Conservation (phyloP, 2,797 vertebrate genomes). For the Sciaenops ocellatus region DNA sequence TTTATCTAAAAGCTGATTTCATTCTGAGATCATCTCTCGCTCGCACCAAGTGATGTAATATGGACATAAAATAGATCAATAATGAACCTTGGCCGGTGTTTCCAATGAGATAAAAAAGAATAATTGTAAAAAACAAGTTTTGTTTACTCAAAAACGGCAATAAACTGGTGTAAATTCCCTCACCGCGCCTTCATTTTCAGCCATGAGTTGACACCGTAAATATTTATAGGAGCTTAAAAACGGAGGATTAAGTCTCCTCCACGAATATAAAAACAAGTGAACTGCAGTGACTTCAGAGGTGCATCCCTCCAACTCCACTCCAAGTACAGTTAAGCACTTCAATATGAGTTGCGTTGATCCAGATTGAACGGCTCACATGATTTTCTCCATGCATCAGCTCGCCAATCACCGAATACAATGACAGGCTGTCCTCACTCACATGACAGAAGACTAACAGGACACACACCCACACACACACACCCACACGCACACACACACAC, state of each 20-base stretch:
- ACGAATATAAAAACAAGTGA: slow-evolving; percentile 40
- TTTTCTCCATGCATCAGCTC: slow-evolving; percentile 72
- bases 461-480: slow-evolving; percentile 43
- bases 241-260: slow-evolving; percentile 32
- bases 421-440: slow-evolving; percentile 81
- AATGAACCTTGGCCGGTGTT: slow-evolving; percentile 11
- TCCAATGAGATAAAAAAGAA: slow-evolving; percentile 11
- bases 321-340: slow-evolving; percentile 70
- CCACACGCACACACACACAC: slow-evolving; percentile 10
- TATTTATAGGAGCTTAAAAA: slow-evolving; percentile 51
- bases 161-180: slow-evolving; percentile 1
- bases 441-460: slow-evolving; percentile 75
- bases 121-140: slow-evolving; percentile 8
- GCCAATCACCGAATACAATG: slow-evolving; percentile 81
- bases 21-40: slow-evolving; percentile 60
- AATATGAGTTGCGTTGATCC: slow-evolving; percentile 66
- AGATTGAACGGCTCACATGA: slow-evolving; percentile 77
- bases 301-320: slow-evolving; percentile 17
- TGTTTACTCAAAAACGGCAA: slow-evolving; percentile 8
- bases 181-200: background rate
- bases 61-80: slow-evolving; percentile 49
- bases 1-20: slow-evolving; percentile 57
- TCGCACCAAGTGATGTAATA: slow-evolving; percentile 68
- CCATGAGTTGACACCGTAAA: slow-evolving; percentile 35
- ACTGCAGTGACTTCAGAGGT: slow-evolving; percentile 24